A percentile compares a stretch with the other conserved stretches of the same genome.
Evolutionary conservation across 2,113 vertebrate species (phyloP).

Genomic region (Piaya cayana): DNA sequence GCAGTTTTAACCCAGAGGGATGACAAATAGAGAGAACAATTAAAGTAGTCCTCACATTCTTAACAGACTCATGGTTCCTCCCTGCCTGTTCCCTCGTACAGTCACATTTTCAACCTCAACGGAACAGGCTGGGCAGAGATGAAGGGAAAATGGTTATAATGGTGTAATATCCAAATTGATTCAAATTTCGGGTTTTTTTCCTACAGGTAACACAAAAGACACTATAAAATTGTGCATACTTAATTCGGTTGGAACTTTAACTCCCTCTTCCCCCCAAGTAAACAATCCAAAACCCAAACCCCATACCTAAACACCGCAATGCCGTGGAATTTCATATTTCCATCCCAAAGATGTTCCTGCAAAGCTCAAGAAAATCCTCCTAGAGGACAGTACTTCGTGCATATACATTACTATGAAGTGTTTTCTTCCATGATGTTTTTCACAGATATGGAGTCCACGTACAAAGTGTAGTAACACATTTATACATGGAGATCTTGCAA

Average conservation of each 20-base stretch:
- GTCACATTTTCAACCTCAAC: rapidly evolving
- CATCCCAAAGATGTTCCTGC: background rate
- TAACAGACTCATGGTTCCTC: background rate
- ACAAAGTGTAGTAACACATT: no score
- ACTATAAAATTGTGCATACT: background rate
- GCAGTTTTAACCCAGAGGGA: no score
- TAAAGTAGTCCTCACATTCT: background rate
- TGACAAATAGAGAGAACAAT: background rate
- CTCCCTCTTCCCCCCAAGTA: background rate
- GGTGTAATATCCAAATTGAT: background rate
- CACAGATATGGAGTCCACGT: rapidly evolving
- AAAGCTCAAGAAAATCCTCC: background rate
- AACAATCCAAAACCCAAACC: background rate
- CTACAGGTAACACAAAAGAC: background rate
- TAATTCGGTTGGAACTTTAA: background rate
- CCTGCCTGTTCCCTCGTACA: background rate
- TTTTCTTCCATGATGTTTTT: background rate
- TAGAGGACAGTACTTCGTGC: background rate
- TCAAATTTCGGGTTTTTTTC: rapidly evolving
- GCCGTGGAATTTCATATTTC: background rate
- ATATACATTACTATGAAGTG: background rate
- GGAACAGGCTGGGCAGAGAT: background rate
- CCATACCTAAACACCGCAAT: no score
- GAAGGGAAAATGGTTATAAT: background rate
- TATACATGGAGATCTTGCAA: background rate